Evolutionary conservation across 2,888 invertebrate species (phyloP), one percentile per base, ranked within the genome.

Genomic region (Leucophenga maculata): DNA sequence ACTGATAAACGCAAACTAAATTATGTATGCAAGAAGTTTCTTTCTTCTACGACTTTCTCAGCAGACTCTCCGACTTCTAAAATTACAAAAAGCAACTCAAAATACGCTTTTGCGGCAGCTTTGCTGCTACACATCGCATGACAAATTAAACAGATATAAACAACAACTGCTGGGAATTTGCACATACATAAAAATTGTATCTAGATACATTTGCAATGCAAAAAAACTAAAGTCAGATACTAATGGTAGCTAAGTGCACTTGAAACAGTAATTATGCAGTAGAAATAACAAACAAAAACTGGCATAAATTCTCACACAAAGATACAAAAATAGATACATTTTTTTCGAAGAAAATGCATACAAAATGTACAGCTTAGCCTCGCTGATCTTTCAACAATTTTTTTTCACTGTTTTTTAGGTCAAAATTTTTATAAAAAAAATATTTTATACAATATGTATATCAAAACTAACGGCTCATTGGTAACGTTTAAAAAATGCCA

Each of bases 61-160:
- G 26, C 0, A 13, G 26, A n/a, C 54, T 54, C 54, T 16, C 6
- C n/a, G 46, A 50, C 13, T 8, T 50, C 6, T 16, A 50, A 50
- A 22, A 55, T 26, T 13, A 55, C 22, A 55, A 55, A 14, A 55
- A 20, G 14, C 26, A 26, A 55, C n/a, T n/a, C n/a, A n/a, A n/a
- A n/a, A n/a, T n/a, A n/a, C 16, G 48, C 48, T n/a, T 3, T n/a
- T n/a, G 16, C 16, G 9, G 26, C 55, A 26, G 2, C 26, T 55
- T 55, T 26, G 11, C n/a, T 26, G 11, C n/a, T 50, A 13, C 16
- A 50, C 55, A 20, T 26, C 26, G 55, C 48, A 64, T 48, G 48
- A 48, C 46, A 64, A 64, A 64, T 64, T 46, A 64, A 46, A 64
- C 46, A 64, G 18, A 64, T 44, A 60, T 44, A 60, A 64, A 22